Evolutionary conservation across 2,888 invertebrate genomes (phyloP).

Genomic region (Lycia hirtaria): DNA sequence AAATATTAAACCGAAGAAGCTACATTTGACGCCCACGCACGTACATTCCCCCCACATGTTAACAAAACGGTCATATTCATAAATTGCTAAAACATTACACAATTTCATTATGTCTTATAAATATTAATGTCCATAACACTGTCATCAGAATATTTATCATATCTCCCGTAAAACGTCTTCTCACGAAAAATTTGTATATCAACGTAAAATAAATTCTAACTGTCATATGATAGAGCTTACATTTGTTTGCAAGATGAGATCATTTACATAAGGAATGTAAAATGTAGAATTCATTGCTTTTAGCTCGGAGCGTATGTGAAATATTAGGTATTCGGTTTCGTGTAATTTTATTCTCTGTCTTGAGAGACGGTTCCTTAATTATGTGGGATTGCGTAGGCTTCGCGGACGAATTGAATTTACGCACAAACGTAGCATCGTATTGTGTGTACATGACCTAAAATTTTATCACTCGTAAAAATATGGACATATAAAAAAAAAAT

Average conservation of each 20-base stretch:
- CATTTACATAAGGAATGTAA: slow-evolving; percentile 36
- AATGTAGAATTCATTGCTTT: slow-evolving; percentile 33
- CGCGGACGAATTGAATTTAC: slow-evolving; percentile 19
- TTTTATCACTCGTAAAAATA: neutral
- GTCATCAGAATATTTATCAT: slow-evolving; percentile 30
- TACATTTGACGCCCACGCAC: neutral
- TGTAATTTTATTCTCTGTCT: slow-evolving; percentile 34
- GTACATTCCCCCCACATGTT: neutral
- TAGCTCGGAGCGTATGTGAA: slow-evolving; percentile 33
- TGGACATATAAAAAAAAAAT: neutral
- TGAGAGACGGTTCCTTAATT: slow-evolving; percentile 33
- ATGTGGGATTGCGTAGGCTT: slow-evolving; percentile 33
- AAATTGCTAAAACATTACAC: slow-evolving; percentile 30
- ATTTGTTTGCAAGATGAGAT: slow-evolving; percentile 25
- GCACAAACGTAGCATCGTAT: neutral
- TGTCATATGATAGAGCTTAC: slow-evolving; percentile 15
- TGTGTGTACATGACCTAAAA: slow-evolving; percentile 11
- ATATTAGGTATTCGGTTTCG: slow-evolving; percentile 38
- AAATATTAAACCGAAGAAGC: slow-evolving; percentile 1
- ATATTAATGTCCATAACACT: slow-evolving; percentile 38
- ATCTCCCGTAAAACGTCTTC: slow-evolving; percentile 19
- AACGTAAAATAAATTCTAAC: slow-evolving; percentile 18
- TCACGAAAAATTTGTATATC: slow-evolving; percentile 19
- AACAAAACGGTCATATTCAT: slow-evolving; percentile 35
- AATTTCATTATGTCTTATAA: slow-evolving; percentile 38